Evolutionary conservation across 2,888 invertebrate species (phyloP).

Genomic region (Julus scandinavius): DNA sequence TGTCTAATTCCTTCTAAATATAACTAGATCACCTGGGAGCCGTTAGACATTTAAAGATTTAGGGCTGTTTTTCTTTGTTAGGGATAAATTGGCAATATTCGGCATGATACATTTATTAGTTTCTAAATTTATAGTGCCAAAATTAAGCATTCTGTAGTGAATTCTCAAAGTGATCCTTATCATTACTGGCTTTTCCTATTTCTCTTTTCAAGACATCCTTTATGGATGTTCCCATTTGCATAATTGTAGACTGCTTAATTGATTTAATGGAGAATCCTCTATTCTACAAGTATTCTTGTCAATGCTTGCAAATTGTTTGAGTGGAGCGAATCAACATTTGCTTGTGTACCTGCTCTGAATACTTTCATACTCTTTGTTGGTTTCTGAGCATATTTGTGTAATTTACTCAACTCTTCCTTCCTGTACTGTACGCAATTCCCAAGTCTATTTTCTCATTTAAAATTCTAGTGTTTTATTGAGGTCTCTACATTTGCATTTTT

Average conservation of each 20-base stretch:
- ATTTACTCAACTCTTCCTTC: neutral
- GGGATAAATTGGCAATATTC: neutral
- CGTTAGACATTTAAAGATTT: neutral
- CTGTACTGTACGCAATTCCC: neutral
- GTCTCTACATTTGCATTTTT: neutral
- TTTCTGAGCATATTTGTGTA: neutral
- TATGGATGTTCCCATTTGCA: neutral
- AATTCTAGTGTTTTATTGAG: neutral
- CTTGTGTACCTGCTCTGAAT: neutral
- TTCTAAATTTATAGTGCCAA: too few relatives aligned
- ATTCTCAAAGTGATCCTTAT: too few relatives aligned
- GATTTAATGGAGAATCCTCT: neutral
- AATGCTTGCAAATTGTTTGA: neutral
- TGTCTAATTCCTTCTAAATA: neutral
- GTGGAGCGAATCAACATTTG: neutral
- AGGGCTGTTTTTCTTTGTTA: neutral
- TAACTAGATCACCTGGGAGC: neutral
- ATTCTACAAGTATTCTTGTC: neutral
- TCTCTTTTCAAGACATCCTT: neutral
- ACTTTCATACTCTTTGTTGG: neutral
- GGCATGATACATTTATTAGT: neutral
- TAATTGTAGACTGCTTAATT: neutral
- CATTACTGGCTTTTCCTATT: too few relatives aligned
- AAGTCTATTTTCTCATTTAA: constrained; percentile 10
- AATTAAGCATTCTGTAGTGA: too few relatives aligned